These are phyloP conservation scores for Bubalus kerabau DNA, from an alignment of 2,113 vertebrate species.

Conservation along the genomic window DNA sequence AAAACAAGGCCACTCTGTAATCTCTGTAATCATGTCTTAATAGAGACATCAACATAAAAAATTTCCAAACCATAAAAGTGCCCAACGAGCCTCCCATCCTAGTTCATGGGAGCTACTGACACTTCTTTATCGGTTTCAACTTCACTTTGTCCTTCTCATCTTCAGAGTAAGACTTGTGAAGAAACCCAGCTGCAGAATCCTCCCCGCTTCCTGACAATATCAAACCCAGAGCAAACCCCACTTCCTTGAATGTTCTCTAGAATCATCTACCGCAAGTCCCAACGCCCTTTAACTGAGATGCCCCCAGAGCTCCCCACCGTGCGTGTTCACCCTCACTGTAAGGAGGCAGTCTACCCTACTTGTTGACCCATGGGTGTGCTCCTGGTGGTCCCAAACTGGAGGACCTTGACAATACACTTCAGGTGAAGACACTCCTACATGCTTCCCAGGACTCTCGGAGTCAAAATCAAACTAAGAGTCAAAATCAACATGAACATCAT, in stretches of 20 bases:
- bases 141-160: background rate
- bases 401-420: too few species aligned
- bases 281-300: background rate
- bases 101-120: accelerated
- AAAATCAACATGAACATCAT: background rate
- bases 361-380: background rate
- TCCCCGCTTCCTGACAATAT: background rate
- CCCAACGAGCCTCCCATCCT: accelerated
- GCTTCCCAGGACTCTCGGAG: background rate
- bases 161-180: background rate
- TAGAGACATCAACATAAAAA: background rate
- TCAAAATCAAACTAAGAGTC: background rate
- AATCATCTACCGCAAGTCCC: background rate
- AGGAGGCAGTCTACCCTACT: background rate
- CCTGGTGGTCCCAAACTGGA: background rate
- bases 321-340: background rate
- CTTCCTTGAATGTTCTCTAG: background rate
- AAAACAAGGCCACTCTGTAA: background rate
- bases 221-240: background rate
- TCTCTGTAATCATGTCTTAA: background rate
- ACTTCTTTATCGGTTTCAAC: background rate
- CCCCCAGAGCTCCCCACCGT: background rate
- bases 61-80: background rate
- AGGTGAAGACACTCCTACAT: background rate
- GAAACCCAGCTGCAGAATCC: background rate